Percentiles rank a stretch among this genome's conserved stretches.
These are phyloP conservation scores for Apeira syringaria DNA, from an alignment of 2,888 invertebrate species.

Conservation along the genomic window DNA sequence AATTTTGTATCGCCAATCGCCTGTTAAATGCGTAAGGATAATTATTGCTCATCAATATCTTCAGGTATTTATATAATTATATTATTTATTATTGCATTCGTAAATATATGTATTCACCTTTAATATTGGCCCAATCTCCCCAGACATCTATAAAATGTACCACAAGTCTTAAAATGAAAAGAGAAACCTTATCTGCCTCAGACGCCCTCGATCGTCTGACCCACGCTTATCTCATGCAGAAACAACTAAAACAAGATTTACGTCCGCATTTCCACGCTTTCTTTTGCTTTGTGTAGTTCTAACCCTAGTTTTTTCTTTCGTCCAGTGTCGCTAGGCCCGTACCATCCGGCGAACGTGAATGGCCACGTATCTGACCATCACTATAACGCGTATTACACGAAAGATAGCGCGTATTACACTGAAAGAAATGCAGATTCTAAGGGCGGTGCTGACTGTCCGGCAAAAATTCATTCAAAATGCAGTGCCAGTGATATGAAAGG, in stretches of 20 bases:
- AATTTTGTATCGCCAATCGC: no score
- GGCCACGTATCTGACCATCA: constrained; percentile 75
- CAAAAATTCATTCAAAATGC: constrained; percentile 79
- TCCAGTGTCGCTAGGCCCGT: constrained; percentile 79
- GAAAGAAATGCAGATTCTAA: constrained; percentile 75
- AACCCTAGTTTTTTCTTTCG: constrained; percentile 58
- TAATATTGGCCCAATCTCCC: not conserved
- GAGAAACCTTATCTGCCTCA: constrained; percentile 21
- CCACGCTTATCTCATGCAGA: constrained; percentile 30
- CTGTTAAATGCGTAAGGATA: no score
- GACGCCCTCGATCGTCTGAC: constrained; percentile 24
- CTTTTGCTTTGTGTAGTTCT: constrained; percentile 78
- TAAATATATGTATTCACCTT: not conserved
- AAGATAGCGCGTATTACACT: constrained; percentile 78
- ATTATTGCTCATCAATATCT: no score
- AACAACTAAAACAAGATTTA: constrained; percentile 40
- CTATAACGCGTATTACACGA: constrained; percentile 78
- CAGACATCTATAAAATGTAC: constrained; percentile 6
- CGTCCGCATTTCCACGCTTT: constrained; percentile 52
- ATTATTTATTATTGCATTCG: not conserved
- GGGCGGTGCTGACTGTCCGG: constrained; percentile 70
- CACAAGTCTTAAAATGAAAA: constrained; percentile 17
- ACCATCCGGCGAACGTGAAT: constrained; percentile 76
- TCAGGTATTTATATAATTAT: not conserved
- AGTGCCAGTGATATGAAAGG: constrained; percentile 68